These are phyloP conservation scores for Scylla paramamosain DNA, from an alignment of 1,140 invertebrate species.

Conservation along the genomic window DNA sequence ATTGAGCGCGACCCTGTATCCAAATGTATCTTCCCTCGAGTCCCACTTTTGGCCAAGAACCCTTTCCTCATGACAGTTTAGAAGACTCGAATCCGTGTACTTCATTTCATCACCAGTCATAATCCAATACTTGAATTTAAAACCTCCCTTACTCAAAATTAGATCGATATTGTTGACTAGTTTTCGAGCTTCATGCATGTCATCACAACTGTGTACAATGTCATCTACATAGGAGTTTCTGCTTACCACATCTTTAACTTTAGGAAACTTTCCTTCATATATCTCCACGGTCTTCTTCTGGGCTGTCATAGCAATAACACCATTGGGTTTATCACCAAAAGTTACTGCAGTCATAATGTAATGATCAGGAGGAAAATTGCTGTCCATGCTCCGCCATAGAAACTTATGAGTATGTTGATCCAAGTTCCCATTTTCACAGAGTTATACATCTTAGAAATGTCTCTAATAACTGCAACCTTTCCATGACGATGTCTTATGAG, in stretches of 20 bases:
- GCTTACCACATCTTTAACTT: not conserved
- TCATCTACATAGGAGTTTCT: slow-evolving; percentile 31
- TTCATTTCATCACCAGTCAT: not conserved
- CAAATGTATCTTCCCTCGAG: too few relatives aligned
- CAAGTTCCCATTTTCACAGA: not conserved
- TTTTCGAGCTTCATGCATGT: not conserved
- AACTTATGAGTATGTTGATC: slow-evolving; percentile 25
- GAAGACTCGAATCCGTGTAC: not conserved
- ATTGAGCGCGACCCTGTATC: too few relatives aligned
- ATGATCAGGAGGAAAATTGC: not conserved
- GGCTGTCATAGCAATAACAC: not conserved
- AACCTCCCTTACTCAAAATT: slow-evolving; percentile 38
- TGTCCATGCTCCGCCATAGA: not conserved
- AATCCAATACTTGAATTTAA: slow-evolving; percentile 55
- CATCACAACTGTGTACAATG: not conserved
- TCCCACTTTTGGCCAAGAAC: too few relatives aligned
- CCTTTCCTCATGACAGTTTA: too few relatives aligned
- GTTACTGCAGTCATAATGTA: not conserved
- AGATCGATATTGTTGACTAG: not conserved
- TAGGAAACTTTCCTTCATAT: not conserved
- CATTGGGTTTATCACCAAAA: slow-evolving; percentile 18
- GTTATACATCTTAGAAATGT: not conserved
- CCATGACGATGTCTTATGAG: not conserved
- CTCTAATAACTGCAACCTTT: not conserved
- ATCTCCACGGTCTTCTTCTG: slow-evolving; percentile 25